Evolutionary conservation across 1,140 invertebrate genomes (phyloP).

Genomic region (Stegodyphus mimosarum): DNA sequence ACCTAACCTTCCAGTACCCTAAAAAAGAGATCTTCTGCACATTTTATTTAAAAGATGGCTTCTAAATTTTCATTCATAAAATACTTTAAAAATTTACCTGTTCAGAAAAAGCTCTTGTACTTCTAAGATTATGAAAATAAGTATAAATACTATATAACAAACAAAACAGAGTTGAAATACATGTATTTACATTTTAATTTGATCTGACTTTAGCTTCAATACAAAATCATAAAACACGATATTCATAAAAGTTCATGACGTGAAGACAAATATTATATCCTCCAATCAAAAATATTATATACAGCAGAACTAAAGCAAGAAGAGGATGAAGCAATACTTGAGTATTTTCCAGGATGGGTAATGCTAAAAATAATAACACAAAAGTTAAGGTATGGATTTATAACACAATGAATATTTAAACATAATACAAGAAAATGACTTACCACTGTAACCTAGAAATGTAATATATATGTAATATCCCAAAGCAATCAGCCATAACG

Average conservation of each 20-base stretch:
- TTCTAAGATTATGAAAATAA: no score
- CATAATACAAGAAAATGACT: conserved; percentile 68
- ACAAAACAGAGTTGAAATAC: no score
- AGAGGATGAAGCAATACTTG: conserved; percentile 88
- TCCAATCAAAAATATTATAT: conserved; percentile 79
- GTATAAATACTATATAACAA: no score
- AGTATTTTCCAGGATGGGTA: conserved; percentile 90
- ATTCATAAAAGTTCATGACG: conserved; percentile 84
- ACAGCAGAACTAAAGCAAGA: conserved; percentile 81
- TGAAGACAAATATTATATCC: conserved; percentile 76
- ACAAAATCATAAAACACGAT: conserved; percentile 73
- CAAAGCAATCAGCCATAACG: conserved; percentile 91
- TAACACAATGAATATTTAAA: neutral
- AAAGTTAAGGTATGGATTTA: conserved; percentile 4
- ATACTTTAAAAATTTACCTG: no score
- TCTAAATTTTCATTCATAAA: no score
- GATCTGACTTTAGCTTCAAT: neutral
- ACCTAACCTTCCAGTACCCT: no score
- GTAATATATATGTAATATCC: conserved; percentile 97
- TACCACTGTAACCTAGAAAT: conserved; percentile 96
- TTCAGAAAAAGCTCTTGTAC: no score
- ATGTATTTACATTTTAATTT: no score
- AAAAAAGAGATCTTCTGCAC: no score
- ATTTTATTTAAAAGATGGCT: no score
- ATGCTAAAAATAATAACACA: conserved; percentile 75